Evolutionary conservation across 2,888 invertebrate genomes (phyloP).

Genomic region (Polyommatus iphigenia): DNA sequence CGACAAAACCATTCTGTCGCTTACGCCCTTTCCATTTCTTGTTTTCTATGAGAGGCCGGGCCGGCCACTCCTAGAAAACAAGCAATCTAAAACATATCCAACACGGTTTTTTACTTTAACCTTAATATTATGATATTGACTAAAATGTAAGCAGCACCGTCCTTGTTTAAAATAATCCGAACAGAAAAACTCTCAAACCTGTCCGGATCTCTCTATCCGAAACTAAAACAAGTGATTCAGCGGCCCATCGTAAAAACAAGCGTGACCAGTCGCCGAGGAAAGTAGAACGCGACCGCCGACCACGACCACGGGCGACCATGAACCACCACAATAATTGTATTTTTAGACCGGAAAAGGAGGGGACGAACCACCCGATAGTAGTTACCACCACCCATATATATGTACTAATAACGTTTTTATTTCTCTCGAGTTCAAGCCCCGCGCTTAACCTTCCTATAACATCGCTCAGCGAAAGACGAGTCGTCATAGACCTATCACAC

Average conservation of each 20-base stretch:
- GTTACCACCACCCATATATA: neutral
- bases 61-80: too few relatives aligned
- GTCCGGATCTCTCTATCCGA: conserved; percentile 10
- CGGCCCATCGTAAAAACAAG: neutral
- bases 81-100: too few relatives aligned
- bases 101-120: too few relatives aligned
- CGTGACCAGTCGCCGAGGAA: conserved; percentile 1
- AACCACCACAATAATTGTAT: neutral
- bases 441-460: too few relatives aligned
- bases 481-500: neutral
- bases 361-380: neutral
- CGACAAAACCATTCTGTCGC: too few relatives aligned
- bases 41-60: too few relatives aligned
- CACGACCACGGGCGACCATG: neutral
- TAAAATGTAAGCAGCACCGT: neutral
- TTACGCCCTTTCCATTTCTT: too few relatives aligned
- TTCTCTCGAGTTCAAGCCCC: too few relatives aligned
- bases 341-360: neutral
- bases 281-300: conserved; percentile 10
- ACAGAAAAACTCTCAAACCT: neutral
- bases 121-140: neutral
- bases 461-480: neutral
- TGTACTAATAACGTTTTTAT: too few relatives aligned
- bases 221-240: conserved; percentile 20
- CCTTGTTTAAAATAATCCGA: neutral